phyloP scores from a whole-genome alignment of 2,888 invertebrate species.

The Ischnura elegans region DNA sequence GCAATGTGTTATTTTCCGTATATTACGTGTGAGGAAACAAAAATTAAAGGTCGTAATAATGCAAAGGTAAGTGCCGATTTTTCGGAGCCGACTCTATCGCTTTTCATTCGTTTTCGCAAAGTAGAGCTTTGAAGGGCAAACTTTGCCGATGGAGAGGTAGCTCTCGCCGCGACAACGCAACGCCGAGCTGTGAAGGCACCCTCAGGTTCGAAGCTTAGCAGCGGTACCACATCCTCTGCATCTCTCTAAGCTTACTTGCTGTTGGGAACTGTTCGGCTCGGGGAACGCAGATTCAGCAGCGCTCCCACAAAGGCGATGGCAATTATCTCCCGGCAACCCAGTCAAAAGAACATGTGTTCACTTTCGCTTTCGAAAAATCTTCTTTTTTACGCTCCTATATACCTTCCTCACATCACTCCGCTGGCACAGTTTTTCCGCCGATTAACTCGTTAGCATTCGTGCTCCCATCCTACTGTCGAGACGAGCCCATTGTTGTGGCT shows the following conservation, averaged over 20 bases:
- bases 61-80: too few species aligned
- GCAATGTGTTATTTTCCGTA: too few species aligned
- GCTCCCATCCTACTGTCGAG: not conserved
- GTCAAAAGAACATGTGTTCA: not conserved
- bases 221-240: not conserved
- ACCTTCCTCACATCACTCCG: not conserved
- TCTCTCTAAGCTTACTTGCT: not conserved
- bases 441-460: not conserved
- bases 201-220: not conserved
- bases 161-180: too few species aligned
- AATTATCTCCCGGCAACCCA: not conserved
- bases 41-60: too few species aligned
- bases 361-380: slow-evolving; percentile 31
- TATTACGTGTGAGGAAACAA: too few species aligned
- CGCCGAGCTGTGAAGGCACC: too few species aligned
- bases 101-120: too few species aligned
- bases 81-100: too few species aligned
- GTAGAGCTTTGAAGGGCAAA: too few species aligned
- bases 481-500: not conserved
- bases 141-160: too few species aligned
- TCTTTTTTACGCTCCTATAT: not conserved
- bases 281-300: not conserved
- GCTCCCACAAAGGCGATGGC: not conserved
- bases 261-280: not conserved
- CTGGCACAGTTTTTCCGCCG: slow-evolving; percentile 9